Evolutionary conservation across 2,888 invertebrate genomes (phyloP).

Genomic region (Sinhomidia bicolor): DNA sequence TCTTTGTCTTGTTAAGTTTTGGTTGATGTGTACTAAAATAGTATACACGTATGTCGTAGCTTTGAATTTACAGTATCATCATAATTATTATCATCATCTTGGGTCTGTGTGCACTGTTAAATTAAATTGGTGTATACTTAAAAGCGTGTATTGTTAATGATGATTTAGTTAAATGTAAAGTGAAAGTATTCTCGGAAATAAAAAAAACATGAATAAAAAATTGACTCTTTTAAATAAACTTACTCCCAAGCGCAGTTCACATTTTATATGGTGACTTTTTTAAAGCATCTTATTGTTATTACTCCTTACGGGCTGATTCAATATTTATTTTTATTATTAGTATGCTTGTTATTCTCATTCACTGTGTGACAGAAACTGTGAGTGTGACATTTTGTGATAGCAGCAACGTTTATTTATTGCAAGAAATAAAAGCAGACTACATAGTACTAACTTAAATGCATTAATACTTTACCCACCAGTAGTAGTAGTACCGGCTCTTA

Average conservation of each 20-base stretch:
- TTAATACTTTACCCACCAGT: too few relatives aligned
- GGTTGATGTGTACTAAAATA: neutral
- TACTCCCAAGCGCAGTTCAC: neutral
- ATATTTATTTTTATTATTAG: slow-evolving; percentile 67
- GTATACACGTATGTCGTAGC: neutral
- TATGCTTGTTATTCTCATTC: neutral
- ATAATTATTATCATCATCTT: neutral
- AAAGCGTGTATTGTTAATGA: slow-evolving; percentile 2
- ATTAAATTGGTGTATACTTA: neutral
- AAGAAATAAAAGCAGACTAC: neutral
- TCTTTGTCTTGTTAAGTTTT: neutral
- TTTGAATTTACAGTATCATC: neutral
- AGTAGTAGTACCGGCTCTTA: too few relatives aligned
- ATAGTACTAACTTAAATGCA: too few relatives aligned
- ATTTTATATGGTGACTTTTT: slow-evolving; percentile 13
- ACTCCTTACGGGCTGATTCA: slow-evolving; percentile 66
- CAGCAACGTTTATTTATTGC: neutral
- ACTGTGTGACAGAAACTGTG: neutral
- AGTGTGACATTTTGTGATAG: too few relatives aligned
- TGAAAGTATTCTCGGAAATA: neutral
- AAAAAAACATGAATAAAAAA: slow-evolving; percentile 23
- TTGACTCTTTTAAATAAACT: neutral
- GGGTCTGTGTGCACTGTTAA: neutral
- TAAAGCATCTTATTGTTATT: slow-evolving; percentile 42
- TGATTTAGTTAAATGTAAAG: neutral